A percentile compares a stretch with the other conserved stretches of the same genome.
phyloP scores from a whole-genome alignment of 2,797 vertebrate species.

The Stomatorhinus walkeri region DNA sequence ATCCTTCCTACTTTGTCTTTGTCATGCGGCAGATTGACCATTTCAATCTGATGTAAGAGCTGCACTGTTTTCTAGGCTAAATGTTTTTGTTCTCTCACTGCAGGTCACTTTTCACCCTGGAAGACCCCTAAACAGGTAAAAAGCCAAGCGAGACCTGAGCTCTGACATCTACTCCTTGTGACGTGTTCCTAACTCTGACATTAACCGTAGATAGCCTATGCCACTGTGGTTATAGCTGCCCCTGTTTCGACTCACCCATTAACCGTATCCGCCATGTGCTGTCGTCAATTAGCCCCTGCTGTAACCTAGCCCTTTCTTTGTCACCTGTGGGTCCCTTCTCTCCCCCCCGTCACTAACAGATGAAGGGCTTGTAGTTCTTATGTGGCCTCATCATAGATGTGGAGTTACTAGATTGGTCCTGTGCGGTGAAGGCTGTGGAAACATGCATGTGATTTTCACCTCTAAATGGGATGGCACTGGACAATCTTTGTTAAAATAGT shows the following conservation, averaged over 20 bases:
- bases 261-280: constrained; percentile 22
- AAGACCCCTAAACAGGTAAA: constrained; percentile 98
- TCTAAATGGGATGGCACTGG: constrained; percentile 25
- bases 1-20: not conserved
- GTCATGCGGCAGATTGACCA: not conserved
- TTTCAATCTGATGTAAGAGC: not conserved
- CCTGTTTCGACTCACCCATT: constrained; percentile 7
- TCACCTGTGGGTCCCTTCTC: constrained; percentile 25
- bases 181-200: constrained; percentile 12
- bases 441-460: constrained; percentile 21
- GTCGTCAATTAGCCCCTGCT: constrained; percentile 26
- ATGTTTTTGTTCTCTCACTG: constrained; percentile 69
- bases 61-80: constrained; percentile 45
- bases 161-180: constrained; percentile 27
- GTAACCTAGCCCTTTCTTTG: constrained; percentile 16
- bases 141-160: constrained; percentile 33
- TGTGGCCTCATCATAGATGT: constrained; percentile 23
- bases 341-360: constrained; percentile 19
- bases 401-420: constrained; percentile 32
- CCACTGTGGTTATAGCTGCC: constrained; percentile 19
- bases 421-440: constrained; percentile 14
- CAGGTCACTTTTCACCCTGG: constrained; percentile 99
- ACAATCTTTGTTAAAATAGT: not conserved
- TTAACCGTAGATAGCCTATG: constrained; percentile 15
- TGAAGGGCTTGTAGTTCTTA: constrained; percentile 30